These are phyloP conservation scores for Labeo catla DNA, from an alignment of 2,113 vertebrate genomes.

Conservation along the genomic window DNA sequence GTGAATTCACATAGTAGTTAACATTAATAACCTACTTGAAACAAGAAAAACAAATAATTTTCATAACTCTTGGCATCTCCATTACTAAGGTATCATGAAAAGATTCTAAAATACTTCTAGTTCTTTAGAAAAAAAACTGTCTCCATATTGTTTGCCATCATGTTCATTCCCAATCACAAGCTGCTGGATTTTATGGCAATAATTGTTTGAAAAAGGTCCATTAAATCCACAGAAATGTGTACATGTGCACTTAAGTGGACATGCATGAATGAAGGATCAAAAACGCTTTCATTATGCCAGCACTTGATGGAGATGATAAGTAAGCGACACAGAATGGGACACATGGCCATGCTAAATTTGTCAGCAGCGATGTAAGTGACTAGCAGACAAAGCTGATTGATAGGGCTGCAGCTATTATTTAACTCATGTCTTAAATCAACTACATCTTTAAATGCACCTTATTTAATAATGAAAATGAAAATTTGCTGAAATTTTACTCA, in stretches of 20 bases:
- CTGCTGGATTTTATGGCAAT: slow-evolving; percentile 62
- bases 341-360: slow-evolving; percentile 68
- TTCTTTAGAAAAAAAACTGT: neutral
- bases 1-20: neutral
- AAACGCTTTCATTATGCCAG: slow-evolving; percentile 49
- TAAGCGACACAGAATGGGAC: slow-evolving; percentile 64
- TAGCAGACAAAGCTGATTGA: slow-evolving; percentile 33
- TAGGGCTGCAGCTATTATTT: slow-evolving; percentile 43
- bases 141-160: slow-evolving; percentile 17
- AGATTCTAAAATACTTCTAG: neutral
- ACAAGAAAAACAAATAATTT: neutral
- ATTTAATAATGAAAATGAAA: too few relatives aligned
- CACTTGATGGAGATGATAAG: slow-evolving; percentile 67
- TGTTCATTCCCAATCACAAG: slow-evolving; percentile 50
- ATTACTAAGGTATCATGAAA: neutral
- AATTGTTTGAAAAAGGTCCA: slow-evolving; percentile 63
- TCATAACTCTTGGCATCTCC: neutral
- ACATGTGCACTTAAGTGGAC: slow-evolving; percentile 53
- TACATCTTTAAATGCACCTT: neutral
- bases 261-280: slow-evolving; percentile 66
- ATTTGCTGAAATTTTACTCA: neutral
- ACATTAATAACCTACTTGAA: neutral
- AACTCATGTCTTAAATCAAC: neutral
- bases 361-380: slow-evolving; percentile 3
- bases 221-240: slow-evolving; percentile 59